Evolutionary conservation across 2,113 vertebrate species (phyloP), one percentile per base, ranked within the genome.

Genomic region (Callorhinus ursinus): DNA sequence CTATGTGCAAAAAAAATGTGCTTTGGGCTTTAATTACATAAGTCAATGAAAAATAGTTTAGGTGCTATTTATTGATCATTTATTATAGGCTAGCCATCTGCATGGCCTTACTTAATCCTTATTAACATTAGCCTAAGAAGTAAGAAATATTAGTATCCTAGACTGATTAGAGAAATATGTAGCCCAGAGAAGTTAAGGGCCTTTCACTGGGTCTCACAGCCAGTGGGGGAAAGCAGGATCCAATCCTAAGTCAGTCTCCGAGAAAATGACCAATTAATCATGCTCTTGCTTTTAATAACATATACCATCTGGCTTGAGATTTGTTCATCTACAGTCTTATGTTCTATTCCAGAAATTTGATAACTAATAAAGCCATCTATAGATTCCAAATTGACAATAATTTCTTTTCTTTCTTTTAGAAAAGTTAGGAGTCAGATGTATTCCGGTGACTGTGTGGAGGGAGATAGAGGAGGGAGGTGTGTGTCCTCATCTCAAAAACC

Each of bases 221-320:
- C 31, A 46, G 6, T 6, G 12, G 8, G 8, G 28, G 18, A 67
- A 79, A 46, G 65, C 57, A 63, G 71, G 74, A 14, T 8, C 71
- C n/a, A 42, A 21, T 55, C 15, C 83, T 46, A 24, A 49, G 19
- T 89, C 53, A 11, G 28, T 0, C 6, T 72, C 69, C 0, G 46
- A 85, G 33, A 53, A 96, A 92, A 83, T 61, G 57, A 93, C 86
- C 97, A 85, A 93, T 96, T 96, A 96, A 95, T 97, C 95, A 69
- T 61, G 71, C n/a, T 95, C 95, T 55, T 51, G 77, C 97, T 98
- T 98, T 93, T 94, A 83, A 65, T 93, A 97, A 76, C 53, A 72
- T 91, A n/a, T 33, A 51, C 8, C 49, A 10, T 67, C 93, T 97
- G 16, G 67, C 57, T 95, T 81, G 59, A 5, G 11, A 97, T 95